Percentiles rank a stretch among this genome's conserved stretches.
Conservation (phyloP, 2,797 vertebrate species). For the Pipistrellus kuhlii region DNA sequence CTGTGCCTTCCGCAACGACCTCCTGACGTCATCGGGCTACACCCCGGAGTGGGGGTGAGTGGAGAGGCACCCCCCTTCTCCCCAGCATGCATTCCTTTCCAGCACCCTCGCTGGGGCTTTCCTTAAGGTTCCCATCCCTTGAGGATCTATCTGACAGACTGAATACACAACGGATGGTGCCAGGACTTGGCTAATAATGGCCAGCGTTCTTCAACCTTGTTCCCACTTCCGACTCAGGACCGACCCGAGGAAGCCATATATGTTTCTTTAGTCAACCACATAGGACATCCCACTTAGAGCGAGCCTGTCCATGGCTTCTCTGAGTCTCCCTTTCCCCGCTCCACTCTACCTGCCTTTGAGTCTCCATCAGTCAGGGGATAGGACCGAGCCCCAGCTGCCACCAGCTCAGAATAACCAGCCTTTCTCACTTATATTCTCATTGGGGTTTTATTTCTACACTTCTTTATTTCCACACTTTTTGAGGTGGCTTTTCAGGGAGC, state of each 20-base stretch:
- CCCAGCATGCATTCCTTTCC: accelerated
- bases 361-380: accelerated
- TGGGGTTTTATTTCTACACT: background rate
- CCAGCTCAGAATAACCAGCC: accelerated
- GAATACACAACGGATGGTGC: accelerated
- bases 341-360: accelerated
- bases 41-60: conserved; percentile 89
- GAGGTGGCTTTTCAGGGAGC: accelerated
- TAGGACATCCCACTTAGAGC: accelerated
- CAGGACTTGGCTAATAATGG: too few species aligned
- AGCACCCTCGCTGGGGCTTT: accelerated
- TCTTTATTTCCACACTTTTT: background rate
- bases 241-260: background rate
- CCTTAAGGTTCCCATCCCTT: accelerated
- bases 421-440: accelerated
- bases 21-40: conserved; percentile 90
- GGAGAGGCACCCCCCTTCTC: accelerated
- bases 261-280: too few species aligned
- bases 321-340: background rate
- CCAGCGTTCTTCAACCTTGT: too few species aligned
- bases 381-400: accelerated
- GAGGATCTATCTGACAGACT: background rate
- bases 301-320: background rate
- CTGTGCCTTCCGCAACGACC: conserved; percentile 90
- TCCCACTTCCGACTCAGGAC: background rate